Evolutionary conservation across 2,888 invertebrate genomes (phyloP), one percentile per base, ranked within the genome.

Genomic region (Lepidocyrtoides sp.): DNA sequence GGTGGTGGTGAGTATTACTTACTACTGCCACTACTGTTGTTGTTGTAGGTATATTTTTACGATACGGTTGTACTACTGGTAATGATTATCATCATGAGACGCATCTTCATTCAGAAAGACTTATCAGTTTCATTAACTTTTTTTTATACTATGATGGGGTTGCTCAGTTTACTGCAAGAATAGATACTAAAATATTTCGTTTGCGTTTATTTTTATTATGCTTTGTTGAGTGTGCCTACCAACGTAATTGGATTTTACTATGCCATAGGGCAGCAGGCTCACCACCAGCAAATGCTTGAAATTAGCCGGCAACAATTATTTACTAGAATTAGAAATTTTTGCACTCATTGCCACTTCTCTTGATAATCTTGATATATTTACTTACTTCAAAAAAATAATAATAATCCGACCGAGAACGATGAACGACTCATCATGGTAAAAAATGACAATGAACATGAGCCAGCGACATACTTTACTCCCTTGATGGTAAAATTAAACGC

Each of bases 181-280:
- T 57, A 51, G 77, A 77, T 4, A 79, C 10, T n/a, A 54, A 79
- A 14, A 79, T 14, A 51, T 26, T 63, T 63, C 63, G 29, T 63
- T 63, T 36, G 23, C 60, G 12, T 81, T 36, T 17, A 36, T 48
- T 20, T 41, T 60, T 54, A 57, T 60, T 57, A 20, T n/a, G n/a
- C n/a, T n/a, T n/a, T n/a, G n/a, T n/a, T n/a, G 2, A 12, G 8
- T 32, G 41, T 63, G 44, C 82, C 82, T 83, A 83, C 44, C 20
- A 23, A 63, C 66, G 69, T 51, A 84, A 84, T 84, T 84, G 51
- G 60, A 17, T 48, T 84, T 44, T 51, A 51, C n/a, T n/a, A n/a
- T 84, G 84, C 84, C 66, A 84, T 69, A 51, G 84, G 69, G 84
- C 66, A 69, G 20, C 5, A 23, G 29, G 32, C 51, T 77, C 26